Conservation (phyloP, 2,113 vertebrate species). For the Dasyornis broadbenti region DNA sequence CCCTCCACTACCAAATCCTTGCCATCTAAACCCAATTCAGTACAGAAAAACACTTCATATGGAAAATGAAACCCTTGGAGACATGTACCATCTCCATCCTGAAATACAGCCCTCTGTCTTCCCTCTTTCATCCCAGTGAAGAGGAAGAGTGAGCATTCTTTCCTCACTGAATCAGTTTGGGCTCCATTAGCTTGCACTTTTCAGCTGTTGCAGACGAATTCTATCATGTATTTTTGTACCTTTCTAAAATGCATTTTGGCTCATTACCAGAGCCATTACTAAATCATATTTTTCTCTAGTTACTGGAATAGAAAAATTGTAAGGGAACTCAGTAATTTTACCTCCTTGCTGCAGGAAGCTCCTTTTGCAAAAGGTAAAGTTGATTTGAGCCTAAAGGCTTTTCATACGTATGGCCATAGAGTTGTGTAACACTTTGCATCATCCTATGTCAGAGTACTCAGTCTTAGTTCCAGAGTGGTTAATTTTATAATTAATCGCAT, state of each 20-base stretch:
- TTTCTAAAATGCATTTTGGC: constrained; percentile 17
- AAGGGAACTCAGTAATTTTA: neutral
- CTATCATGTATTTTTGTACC: neutral
- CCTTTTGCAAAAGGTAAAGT: neutral
- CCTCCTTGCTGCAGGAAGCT: neutral
- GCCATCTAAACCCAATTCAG: neutral
- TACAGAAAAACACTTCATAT: neutral
- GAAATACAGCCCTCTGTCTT: neutral
- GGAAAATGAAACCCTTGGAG: neutral
- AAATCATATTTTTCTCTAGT: neutral
- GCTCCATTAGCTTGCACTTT: constrained; percentile 22
- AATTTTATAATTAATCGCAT: neutral
- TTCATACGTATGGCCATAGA: neutral
- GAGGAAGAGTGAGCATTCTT: neutral
- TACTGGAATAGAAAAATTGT: neutral
- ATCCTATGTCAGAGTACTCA: rapidly evolving
- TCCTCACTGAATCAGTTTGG: neutral
- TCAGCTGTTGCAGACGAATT: neutral
- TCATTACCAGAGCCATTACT: constrained; percentile 1
- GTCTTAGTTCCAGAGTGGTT: neutral
- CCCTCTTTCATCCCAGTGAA: neutral
- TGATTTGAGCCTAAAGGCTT: neutral
- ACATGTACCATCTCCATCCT: neutral
- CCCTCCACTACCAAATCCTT: neutral
- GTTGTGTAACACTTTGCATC: neutral